Evolutionary conservation across 2,113 vertebrate species (phyloP).

Genomic region (Oreochromis tanganicae): DNA sequence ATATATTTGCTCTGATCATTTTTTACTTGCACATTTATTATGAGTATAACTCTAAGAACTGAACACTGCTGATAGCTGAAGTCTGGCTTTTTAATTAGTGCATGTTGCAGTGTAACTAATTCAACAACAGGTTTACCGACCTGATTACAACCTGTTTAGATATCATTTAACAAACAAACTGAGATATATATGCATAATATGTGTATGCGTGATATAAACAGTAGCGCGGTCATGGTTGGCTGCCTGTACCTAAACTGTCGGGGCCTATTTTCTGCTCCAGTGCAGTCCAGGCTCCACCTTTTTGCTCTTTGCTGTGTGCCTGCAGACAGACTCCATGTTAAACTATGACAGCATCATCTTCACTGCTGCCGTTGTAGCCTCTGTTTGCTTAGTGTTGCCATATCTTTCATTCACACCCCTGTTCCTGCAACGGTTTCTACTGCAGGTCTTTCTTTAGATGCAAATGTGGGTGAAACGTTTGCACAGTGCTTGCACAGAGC

Average conservation of each 20-base stretch:
- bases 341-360: no score
- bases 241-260: not conserved
- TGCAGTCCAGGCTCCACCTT: not conserved
- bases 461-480: not conserved
- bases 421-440: not conserved
- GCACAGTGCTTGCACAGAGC: no score
- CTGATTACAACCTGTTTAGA: not conserved
- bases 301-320: not conserved
- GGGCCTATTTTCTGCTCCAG: not conserved
- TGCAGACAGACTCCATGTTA: not conserved
- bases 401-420: rapidly evolving
- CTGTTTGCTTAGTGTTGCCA: not conserved
- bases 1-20: not conserved
- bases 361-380: rapidly evolving
- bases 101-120: not conserved
- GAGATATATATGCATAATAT: not conserved
- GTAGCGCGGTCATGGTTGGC: rapidly evolving
- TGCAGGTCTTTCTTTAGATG: not conserved
- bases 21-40: not conserved
- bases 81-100: not conserved
- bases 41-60: not conserved
- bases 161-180: not conserved
- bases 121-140: rapidly evolving
- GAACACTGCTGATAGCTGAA: not conserved
- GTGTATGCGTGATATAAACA: not conserved